A percentile compares a stretch with the other conserved stretches of the same genome.
phyloP scores from a whole-genome alignment of 1,140 invertebrate genomes.

The Galleria mellonella region DNA sequence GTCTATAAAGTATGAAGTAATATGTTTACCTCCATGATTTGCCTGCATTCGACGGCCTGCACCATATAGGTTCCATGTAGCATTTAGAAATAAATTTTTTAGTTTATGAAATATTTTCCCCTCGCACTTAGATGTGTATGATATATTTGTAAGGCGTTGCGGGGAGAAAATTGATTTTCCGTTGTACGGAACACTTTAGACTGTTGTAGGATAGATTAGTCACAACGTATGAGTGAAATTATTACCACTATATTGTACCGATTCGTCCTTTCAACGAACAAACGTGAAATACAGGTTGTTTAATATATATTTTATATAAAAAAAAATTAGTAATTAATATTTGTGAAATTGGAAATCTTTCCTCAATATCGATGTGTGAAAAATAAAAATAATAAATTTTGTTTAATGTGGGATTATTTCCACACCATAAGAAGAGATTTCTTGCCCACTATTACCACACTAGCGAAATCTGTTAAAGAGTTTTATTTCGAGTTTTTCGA shows the following conservation, averaged over 20 bases:
- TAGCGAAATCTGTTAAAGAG: no score
- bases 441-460: no score
- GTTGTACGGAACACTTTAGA: constrained; percentile 71
- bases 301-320: no score
- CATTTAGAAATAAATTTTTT: constrained; percentile 37
- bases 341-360: no score
- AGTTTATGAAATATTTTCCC: constrained; percentile 48
- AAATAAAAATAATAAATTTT: no score
- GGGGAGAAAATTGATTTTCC: constrained; percentile 63
- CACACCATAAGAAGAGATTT: no score
- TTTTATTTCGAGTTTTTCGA: no score
- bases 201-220: constrained; percentile 68
- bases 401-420: no score
- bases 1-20: no score
- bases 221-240: constrained; percentile 49
- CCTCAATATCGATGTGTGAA: no score
- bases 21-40: not conserved
- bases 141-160: constrained; percentile 46
- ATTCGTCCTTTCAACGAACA: constrained; percentile 15
- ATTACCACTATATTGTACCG: constrained; percentile 25
- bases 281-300: no score
- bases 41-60: constrained; percentile 34
- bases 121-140: constrained; percentile 45
- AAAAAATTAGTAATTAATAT: no score
- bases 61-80: constrained; percentile 60